Base-by-base conservation (phyloP, 2,797 vertebrate genomes). In the Micrastur ruficollis region DNA sequence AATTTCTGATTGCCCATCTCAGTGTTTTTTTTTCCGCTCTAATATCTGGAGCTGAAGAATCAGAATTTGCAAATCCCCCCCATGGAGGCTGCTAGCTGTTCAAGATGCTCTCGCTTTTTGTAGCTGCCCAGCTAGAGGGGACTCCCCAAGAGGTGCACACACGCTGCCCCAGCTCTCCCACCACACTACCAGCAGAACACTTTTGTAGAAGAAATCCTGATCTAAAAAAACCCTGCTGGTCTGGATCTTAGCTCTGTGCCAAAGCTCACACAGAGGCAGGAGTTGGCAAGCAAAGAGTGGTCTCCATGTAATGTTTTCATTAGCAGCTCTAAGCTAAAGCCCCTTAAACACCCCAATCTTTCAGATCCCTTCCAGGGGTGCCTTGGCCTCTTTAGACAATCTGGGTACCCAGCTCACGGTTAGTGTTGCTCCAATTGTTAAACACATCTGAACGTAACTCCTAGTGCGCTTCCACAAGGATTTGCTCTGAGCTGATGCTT, bases 21-120 rank as follows among this genome's bases (percentile, higher is more conserved):
- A 14, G 9, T 11, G 23, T 3, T 7, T 36, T 32, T 32, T 40
- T 40, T 36, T 21, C 18, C 36, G 1, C 1, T 5, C 20, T 49
- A 4, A 16, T n/a, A 79, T 5, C 38, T 47, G 31, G 40, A 81
- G 44, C 65, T 46, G n/a, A 36, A 75, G 56, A 65, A 53, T 4
- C 13, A 62, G 40, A 58, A 15, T 16, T 62, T 72, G 25, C 62
- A 75, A 20, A 22, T 32, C 9, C 6, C 17, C 27, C 18, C 7
- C 8, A 6, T 0, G 5, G 42, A 16, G 16, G 42, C 15, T 55
- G 25, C 27, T 44, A 56, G 65, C 47, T 29, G 34, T 9, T 26
- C 11, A 5, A 44, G 61, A 19, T 47, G 55, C 49, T 81, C 15
- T 11, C 1, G 2, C 16, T 65, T 14, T 58, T 53, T 23, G 15